Evolutionary conservation across 2,113 vertebrate species (phyloP).

Genomic region (Poeciliopsis turrubarensis): DNA sequence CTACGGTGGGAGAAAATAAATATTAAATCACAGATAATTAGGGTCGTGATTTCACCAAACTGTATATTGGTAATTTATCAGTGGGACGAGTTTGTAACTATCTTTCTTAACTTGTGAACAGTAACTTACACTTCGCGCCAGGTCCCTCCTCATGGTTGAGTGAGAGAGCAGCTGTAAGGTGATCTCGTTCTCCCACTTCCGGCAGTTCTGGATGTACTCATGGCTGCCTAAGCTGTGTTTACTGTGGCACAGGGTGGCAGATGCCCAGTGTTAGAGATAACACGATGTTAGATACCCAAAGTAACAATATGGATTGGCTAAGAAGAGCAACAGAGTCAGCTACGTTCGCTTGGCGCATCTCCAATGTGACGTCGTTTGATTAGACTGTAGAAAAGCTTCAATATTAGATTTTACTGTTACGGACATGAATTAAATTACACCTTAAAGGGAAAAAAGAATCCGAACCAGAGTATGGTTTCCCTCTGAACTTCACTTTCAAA

Average conservation of each 20-base stretch:
- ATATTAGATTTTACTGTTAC: no score
- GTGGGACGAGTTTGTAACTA: not conserved
- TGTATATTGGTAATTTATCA: not conserved
- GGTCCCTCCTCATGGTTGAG: slow-evolving; percentile 83
- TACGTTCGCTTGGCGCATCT: no score
- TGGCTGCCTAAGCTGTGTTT: slow-evolving; percentile 95
- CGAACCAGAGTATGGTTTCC: no score
- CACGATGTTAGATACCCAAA: not conserved
- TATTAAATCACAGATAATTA: not conserved
- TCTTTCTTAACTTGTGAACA: not conserved
- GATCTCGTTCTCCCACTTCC: slow-evolving; percentile 97
- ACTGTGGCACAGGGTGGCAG: slow-evolving; percentile 70
- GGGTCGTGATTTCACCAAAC: not conserved
- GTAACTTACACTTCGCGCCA: slow-evolving; percentile 89
- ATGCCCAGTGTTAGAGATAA: not conserved
- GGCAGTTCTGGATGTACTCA: slow-evolving; percentile 97
- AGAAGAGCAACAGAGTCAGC: not conserved
- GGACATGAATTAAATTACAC: no score
- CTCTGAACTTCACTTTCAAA: no score
- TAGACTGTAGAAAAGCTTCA: no score
- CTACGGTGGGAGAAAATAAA: slow-evolving; percentile 64
- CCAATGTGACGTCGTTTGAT: no score
- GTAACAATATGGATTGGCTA: not conserved
- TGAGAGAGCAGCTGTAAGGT: slow-evolving; percentile 89
- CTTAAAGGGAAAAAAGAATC: no score